Percentiles rank a stretch among this genome's conserved stretches.
Evolutionary conservation across 1,140 invertebrate species (phyloP).

Genomic region (Uloborus diversus): DNA sequence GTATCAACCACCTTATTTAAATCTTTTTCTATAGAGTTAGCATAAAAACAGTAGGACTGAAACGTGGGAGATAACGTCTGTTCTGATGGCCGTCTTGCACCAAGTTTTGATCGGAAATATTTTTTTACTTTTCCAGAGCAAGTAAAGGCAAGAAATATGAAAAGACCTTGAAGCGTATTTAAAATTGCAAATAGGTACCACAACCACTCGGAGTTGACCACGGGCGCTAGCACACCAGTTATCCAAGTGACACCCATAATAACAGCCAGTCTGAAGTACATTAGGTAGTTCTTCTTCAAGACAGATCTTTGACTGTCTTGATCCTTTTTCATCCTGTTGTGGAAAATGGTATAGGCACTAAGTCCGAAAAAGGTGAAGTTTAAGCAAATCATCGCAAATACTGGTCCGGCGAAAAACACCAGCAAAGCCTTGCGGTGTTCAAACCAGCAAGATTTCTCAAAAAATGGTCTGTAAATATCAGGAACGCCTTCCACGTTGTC

Average conservation of each 20-base stretch:
- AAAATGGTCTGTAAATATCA: conserved; percentile 63
- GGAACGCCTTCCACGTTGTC: conserved; percentile 63
- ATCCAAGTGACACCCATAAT: conserved; percentile 69
- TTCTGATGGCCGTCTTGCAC: background rate
- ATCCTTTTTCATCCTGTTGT: conserved; percentile 65
- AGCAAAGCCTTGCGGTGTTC: conserved; percentile 67
- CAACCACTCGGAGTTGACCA: conserved; percentile 58
- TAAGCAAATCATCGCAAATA: conserved; percentile 66
- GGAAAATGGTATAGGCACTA: conserved; percentile 66
- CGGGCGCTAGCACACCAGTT: conserved; percentile 67
- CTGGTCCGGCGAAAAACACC: conserved; percentile 69
- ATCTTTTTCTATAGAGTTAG: conserved; percentile 41
- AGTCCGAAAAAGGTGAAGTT: conserved; percentile 70
- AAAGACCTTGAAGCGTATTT: conserved; percentile 71
- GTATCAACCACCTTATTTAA: conserved; percentile 17
- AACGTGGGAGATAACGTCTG: conserved; percentile 19
- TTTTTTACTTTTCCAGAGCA: conserved; percentile 58
- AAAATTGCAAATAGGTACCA: conserved; percentile 70
- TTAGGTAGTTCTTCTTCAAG: conserved; percentile 65
- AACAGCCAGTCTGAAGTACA: conserved; percentile 70
- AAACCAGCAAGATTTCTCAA: conserved; percentile 69
- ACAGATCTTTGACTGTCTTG: conserved; percentile 44
- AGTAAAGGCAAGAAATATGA: conserved; percentile 72
- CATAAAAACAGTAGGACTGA: conserved; percentile 36
- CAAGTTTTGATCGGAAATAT: background rate